Evolutionary conservation across 1,140 invertebrate species (phyloP), one percentile per base, ranked within the genome.

Genomic region (Thaumatotibia leucotreta): DNA sequence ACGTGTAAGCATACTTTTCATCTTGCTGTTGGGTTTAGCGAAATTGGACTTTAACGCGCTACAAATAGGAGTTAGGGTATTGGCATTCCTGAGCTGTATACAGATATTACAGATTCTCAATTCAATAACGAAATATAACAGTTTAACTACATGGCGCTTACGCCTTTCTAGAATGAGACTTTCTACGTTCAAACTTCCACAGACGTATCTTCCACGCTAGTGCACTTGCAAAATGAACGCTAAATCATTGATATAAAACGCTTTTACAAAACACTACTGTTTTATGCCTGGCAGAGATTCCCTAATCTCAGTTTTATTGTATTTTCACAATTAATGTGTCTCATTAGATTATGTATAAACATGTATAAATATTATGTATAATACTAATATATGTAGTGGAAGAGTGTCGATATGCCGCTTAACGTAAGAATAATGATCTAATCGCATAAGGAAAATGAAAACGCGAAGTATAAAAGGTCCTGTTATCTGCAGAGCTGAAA

Each of bases 401-500:
- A 39, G 35, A 14, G 35, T 39, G n/a, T 39, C 35, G 35, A 39
- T 6, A 14, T n/a, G n/a, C n/a, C n/a, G n/a, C n/a, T 39, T 45
- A 20, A 45, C 8, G 39, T 45, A 45, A n/a, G 39, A 5, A 45
- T 20, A 45, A 45, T 45, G 39, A 45, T 45, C 39, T 45, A 45
- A 45, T 20, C 39, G 45, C 20, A 58, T 58, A 45, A 58, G 29
- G 45, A 54, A 64, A 32, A 69, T 73, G 63, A 66, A 67, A 74
- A 68, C 66, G 73, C 49, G 35, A 62, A 67, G 27, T 63, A 63
- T 72, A 58, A 67, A 68, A 68, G 67, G 73, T 76, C 76, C 61
- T 67, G 75, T 76, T 82, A n/a, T n/a, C n/a, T n/a, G 76, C 74
- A 83, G 52, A 66, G n/a, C n/a, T n/a, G n/a, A 71, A 76, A 73